phyloP scores from a whole-genome alignment of 2,113 vertebrate genomes.

The Neodon shergylaensis region DNA sequence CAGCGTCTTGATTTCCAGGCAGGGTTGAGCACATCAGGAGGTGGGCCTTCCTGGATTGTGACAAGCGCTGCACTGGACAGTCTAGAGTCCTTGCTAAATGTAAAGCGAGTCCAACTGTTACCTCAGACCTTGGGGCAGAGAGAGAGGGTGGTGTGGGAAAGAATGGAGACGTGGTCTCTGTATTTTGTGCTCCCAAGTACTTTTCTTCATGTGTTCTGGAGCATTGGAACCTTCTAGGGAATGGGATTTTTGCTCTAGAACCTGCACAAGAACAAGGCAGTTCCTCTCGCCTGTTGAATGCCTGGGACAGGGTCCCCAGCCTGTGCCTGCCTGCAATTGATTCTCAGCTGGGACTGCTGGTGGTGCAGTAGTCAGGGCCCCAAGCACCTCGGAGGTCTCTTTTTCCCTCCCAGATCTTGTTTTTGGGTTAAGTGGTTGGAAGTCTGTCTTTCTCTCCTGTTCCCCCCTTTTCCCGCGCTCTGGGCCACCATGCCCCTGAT shows the following conservation, averaged over 20 bases:
- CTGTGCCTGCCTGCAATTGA: fast-evolving
- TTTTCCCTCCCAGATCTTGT: constrained; percentile 48
- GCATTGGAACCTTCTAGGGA: neutral
- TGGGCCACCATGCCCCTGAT: constrained; percentile 77
- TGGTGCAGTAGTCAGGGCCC: neutral
- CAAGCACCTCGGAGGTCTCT: neutral
- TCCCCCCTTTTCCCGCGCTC: constrained; percentile 71
- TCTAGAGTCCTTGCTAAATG: neutral
- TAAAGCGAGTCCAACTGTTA: neutral
- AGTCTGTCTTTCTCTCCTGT: constrained; percentile 62
- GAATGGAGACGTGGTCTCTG: neutral
- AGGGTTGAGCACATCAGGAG: neutral
- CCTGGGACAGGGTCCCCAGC: neutral
- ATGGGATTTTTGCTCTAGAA: neutral
- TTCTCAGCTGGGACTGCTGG: neutral
- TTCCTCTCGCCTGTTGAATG: neutral
- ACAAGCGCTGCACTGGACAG: neutral
- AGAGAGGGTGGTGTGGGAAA: neutral
- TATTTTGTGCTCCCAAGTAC: neutral
- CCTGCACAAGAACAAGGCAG: neutral
- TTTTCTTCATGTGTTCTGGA: neutral
- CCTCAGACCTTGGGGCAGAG: neutral
- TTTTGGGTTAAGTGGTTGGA: constrained; percentile 77
- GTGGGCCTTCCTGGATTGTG: neutral
- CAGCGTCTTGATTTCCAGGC: fast-evolving